Base-by-base conservation (phyloP, 2,888 invertebrate genomes). In the Volucella bombylans region DNA sequence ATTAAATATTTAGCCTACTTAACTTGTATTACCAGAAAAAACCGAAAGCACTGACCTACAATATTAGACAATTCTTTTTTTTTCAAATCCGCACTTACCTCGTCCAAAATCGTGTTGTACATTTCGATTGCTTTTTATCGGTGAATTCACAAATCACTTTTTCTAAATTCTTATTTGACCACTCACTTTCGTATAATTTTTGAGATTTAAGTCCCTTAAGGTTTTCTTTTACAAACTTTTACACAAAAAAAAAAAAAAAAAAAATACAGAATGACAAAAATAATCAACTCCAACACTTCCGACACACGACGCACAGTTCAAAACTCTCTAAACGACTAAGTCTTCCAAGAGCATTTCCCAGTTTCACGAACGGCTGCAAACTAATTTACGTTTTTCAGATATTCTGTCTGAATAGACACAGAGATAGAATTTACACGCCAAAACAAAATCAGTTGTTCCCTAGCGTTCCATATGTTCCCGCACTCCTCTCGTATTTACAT, bases 331-430 rank as follows among this genome's bases (percentile, higher is more conserved):
- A 52, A 67, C 50, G 47, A 23, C 52, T 18, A 71, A 54, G 55
- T 45, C 74, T 73, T 31, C 31, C 4, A 31, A 31, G 31, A 31
- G 31, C 31, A 71, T 83, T 61, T 45, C 55, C 71, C 65, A 71
- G 80, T 61, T 67, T 67, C 69, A 76, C 83, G 83, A 76, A 65
- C 83, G 71, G 18, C 74, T 80, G 47, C 65, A 71, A 83, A 83
- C 80, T 83, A 74, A 83, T 47, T 64, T 45, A 73, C 23, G 64
- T 79, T 83, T 79, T 83, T 52, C 45, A 77, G 62, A 39, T 79
- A 62, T 69, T 59, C 73, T 79, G 47, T 62, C 47, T 14, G 62
- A 68, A n/a, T 52, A 45, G 54, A 11, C 59, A 73, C 41, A 45
- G 15, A 47, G 18, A 64, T 11, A 4, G 23, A 23, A 23, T 43